These are phyloP conservation scores for Vannuccia rotundouncinata DNA, from an alignment of 2,888 invertebrate species.

Conservation along the genomic window DNA sequence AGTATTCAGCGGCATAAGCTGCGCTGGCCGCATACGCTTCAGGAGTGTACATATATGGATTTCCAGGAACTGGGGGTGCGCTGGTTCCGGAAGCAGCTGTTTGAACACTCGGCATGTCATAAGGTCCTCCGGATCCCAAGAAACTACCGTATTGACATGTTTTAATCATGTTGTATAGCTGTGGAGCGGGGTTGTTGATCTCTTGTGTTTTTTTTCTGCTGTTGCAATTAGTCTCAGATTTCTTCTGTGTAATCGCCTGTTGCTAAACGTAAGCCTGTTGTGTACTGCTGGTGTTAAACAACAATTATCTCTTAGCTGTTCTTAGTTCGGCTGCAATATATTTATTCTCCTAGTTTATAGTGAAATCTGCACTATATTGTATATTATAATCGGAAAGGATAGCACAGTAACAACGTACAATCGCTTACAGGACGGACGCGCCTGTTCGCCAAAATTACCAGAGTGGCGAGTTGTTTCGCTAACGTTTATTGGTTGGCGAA, in stretches of 20 bases:
- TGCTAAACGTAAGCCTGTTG: neutral
- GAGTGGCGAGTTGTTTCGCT: neutral
- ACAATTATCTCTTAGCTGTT: neutral
- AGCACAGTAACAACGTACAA: neutral
- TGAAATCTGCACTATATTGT: neutral
- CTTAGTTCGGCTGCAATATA: neutral
- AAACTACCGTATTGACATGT: constrained; percentile 9
- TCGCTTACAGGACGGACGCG: neutral
- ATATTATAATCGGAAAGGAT: too few species aligned
- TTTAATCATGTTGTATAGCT: constrained; percentile 15
- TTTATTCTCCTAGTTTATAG: neutral
- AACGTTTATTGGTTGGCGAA: neutral
- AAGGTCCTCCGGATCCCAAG: constrained; percentile 19
- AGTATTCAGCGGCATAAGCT: neutral
- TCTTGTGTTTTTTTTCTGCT: neutral
- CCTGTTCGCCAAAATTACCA: neutral
- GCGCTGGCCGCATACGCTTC: constrained; percentile 14
- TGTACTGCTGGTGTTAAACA: neutral
- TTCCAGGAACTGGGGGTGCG: neutral
- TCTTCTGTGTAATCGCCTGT: neutral
- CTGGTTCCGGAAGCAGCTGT: neutral
- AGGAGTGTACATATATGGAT: constrained; percentile 1
- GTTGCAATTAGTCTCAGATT: neutral
- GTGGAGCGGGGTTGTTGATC: neutral
- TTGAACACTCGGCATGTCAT: constrained; percentile 15